These are phyloP conservation scores for Pogonocherus hispidulus DNA, from an alignment of 2,888 invertebrate genomes.

Conservation along the genomic window DNA sequence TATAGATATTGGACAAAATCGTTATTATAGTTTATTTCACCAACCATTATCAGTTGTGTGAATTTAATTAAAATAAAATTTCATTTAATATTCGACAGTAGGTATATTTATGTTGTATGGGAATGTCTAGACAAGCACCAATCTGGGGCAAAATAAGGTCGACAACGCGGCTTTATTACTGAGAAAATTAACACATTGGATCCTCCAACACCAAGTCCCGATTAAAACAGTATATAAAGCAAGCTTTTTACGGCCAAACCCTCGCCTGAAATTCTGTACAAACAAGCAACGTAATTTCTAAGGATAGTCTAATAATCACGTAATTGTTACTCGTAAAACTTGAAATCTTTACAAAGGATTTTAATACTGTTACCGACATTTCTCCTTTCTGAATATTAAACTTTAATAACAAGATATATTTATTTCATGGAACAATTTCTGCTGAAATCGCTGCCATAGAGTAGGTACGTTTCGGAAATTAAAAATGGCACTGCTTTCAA, in stretches of 20 bases:
- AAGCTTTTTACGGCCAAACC: not conserved
- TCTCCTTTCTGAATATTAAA: not conserved
- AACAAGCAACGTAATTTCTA: not conserved
- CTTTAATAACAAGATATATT: slow-evolving; percentile 1
- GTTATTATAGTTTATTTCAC: too few species aligned
- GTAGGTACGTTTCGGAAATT: not conserved
- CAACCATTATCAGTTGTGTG: too few species aligned
- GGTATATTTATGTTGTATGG: too few species aligned
- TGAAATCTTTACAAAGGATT: not conserved
- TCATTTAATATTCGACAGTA: too few species aligned
- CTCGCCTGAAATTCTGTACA: not conserved
- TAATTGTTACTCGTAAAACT: not conserved
- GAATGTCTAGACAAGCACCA: too few species aligned
- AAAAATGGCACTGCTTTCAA: not conserved
- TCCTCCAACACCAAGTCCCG: too few species aligned
- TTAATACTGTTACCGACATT: not conserved
- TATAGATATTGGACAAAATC: too few species aligned
- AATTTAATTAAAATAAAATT: too few species aligned
- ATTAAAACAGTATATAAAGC: not conserved
- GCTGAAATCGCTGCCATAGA: not conserved
- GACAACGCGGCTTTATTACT: too few species aligned
- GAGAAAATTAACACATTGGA: too few species aligned
- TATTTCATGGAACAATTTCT: not conserved
- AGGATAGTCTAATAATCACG: not conserved
- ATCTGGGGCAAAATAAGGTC: too few species aligned